phyloP scores from a whole-genome alignment of 1,140 invertebrate species.

The Ruditapes philippinarum region DNA sequence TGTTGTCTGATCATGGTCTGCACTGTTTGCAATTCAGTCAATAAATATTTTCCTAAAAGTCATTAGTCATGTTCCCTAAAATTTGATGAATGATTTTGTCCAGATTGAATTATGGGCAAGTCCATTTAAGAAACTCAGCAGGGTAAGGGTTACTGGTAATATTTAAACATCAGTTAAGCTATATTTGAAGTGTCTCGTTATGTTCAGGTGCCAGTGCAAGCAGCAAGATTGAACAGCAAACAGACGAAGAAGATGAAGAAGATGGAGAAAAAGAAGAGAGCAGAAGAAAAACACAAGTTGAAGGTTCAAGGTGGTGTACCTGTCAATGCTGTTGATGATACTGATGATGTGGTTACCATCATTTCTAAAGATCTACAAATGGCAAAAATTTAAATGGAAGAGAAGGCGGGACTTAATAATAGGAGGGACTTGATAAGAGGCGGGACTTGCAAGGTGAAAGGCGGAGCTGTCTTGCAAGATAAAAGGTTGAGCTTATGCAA shows the following conservation, averaged over 20 bases:
- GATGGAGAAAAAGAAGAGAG: constrained; percentile 82
- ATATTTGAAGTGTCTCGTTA: neutral
- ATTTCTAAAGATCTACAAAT: constrained; percentile 70
- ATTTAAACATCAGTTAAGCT: no score
- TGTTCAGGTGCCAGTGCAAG: neutral
- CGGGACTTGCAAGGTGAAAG: no score
- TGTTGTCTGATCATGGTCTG: no score
- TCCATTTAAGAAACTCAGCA: neutral
- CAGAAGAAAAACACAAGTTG: constrained; percentile 78
- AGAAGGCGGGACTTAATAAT: no score
- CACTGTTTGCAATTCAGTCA: no score
- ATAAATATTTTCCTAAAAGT: no score
- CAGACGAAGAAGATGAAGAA: constrained; percentile 80
- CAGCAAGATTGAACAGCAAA: constrained; percentile 61
- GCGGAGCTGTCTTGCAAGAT: neutral
- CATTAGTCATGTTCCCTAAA: no score
- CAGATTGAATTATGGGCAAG: no score
- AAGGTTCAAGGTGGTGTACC: constrained; percentile 70
- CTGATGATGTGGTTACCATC: constrained; percentile 71
- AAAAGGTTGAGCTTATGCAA: no score
- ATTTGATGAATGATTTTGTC: no score
- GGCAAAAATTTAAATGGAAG: constrained; percentile 50
- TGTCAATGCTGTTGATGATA: constrained; percentile 47
- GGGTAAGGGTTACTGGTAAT: neutral
- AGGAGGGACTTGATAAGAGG: no score